phyloP scores from a whole-genome alignment of 92 coral and sea anemone genomes.

The Zoanthus solanderi region DNA sequence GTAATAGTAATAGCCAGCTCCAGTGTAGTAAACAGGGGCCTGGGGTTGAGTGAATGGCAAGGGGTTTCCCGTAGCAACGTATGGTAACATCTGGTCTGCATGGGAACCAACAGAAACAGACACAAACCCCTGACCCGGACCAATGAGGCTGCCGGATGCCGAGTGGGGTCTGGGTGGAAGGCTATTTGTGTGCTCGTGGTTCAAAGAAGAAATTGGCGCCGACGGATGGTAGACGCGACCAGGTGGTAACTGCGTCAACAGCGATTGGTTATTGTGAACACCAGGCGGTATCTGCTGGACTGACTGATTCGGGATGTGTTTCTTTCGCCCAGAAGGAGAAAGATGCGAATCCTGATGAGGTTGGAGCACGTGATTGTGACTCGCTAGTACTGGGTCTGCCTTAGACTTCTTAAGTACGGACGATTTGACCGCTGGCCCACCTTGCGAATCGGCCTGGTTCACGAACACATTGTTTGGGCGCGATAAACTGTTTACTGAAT shows the following conservation, averaged over 20 bases:
- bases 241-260: conserved; percentile 81
- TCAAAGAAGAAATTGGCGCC: conserved; percentile 42
- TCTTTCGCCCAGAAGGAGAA: conserved; percentile 76
- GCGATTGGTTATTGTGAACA: conserved; percentile 87
- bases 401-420: conserved; percentile 65
- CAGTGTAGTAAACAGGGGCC: conserved; percentile 89
- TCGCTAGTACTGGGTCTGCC: conserved; percentile 68
- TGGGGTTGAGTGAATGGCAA: conserved; percentile 75
- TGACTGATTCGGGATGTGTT: conserved; percentile 69
- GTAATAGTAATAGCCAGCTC: conserved; percentile 88
- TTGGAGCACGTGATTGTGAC: conserved; percentile 82
- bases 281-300: conserved; percentile 60
- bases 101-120: conserved; percentile 74
- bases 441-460: conserved; percentile 56
- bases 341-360: conserved; percentile 64
- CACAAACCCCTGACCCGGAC: conserved; percentile 65
- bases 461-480: conserved; percentile 76
- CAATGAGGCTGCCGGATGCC: conserved; percentile 86
- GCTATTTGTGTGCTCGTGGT: conserved; percentile 71
- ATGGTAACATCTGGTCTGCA: conserved; percentile 82
- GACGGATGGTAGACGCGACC: conserved; percentile 72
- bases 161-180: conserved; percentile 96
- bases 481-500: conserved; percentile 19
- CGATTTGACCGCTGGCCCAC: conserved; percentile 47
- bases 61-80: conserved; percentile 77